Base-by-base conservation (phyloP, 2,888 invertebrate genomes). In the Periphyllus acericola region DNA sequence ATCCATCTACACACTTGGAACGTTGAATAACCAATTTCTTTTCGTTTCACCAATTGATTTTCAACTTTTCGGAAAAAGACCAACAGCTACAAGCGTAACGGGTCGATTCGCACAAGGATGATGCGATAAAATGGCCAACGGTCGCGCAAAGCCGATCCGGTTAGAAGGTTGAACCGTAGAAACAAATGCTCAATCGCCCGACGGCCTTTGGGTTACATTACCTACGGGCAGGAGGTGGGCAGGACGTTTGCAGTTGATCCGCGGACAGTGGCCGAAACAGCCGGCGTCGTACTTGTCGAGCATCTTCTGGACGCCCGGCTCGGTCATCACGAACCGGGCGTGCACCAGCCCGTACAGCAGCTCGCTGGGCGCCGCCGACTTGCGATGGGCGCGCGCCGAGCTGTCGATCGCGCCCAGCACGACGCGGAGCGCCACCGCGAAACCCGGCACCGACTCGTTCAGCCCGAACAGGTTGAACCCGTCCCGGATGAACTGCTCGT, bases 261-360 rank as follows among this genome's bases (percentile, higher is more conserved):
- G 78, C 32, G 84, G 84, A 34, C 84, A 85, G 11, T 46, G 1
- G 5, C 84, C 84, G 34, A 78, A 85, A 52, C 52, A n/a, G 32
- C 78, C 34, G 2, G 52, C 78, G 32, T 14, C 0, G 52, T 78
- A 78, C 46, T 85, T 85, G 0, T 66, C 46, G 11, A 85, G 36
- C 34, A 85, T 85, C 46, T 68, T 76, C 5, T 34, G 19, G 68
- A 85, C 4, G 4, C 84, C 84, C 34, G 11, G 14, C 0, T 60
- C 66, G 1, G 84, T 78, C 84, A 85, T 78, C 29, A 85, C 55
- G 68, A 46, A 85, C n/a, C 84, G 66, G 19, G 84, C 84, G 19
- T 85, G 84, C 4, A 78, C 46, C 52, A 85, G 46, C 32, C 84
- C 84, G 52, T 85, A 85, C 6, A 85, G 19, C n/a, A 85, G 0